These are phyloP conservation scores for Tenthredo livida DNA, from an alignment of 2,888 invertebrate genomes.

Conservation along the genomic window DNA sequence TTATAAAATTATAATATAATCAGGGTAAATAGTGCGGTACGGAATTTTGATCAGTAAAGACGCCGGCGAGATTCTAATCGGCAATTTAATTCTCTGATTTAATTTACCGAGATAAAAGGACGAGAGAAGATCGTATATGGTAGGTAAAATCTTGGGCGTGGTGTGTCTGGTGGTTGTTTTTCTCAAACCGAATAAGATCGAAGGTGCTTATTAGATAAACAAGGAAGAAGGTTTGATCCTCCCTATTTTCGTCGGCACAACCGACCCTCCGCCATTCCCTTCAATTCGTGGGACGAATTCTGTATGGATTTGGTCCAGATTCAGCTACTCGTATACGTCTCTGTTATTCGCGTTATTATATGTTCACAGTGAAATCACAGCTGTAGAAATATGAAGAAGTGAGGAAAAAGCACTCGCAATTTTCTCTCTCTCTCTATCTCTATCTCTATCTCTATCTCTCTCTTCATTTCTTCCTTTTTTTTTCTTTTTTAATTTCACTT, in stretches of 20 bases:
- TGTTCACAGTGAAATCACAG: background rate
- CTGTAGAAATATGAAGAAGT: background rate
- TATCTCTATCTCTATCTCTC: background rate
- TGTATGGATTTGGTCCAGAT: background rate
- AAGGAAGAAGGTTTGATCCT: constrained; percentile 24
- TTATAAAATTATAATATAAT: background rate
- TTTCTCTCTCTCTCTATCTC: background rate
- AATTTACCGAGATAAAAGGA: background rate
- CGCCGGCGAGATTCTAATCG: background rate
- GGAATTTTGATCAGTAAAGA: constrained; percentile 51
- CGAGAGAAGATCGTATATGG: background rate
- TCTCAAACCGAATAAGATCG: constrained; percentile 54
- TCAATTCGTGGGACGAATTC: background rate
- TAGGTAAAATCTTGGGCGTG: constrained; percentile 17
- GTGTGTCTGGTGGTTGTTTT: constrained; percentile 59
- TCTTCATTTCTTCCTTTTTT: background rate
- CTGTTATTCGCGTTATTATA: background rate
- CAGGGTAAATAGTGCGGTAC: background rate
- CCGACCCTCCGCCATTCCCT: background rate
- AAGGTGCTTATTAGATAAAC: constrained; percentile 57
- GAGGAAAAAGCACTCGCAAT: constrained; percentile 13
- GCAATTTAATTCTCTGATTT: background rate
- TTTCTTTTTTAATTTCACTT: constrained; percentile 13
- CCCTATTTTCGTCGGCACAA: background rate
- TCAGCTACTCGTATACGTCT: background rate